A percentile compares a stretch with the other conserved stretches of the same genome.
Evolutionary conservation across 2,797 vertebrate genomes (phyloP).

Genomic region (Halcyon badia): DNA sequence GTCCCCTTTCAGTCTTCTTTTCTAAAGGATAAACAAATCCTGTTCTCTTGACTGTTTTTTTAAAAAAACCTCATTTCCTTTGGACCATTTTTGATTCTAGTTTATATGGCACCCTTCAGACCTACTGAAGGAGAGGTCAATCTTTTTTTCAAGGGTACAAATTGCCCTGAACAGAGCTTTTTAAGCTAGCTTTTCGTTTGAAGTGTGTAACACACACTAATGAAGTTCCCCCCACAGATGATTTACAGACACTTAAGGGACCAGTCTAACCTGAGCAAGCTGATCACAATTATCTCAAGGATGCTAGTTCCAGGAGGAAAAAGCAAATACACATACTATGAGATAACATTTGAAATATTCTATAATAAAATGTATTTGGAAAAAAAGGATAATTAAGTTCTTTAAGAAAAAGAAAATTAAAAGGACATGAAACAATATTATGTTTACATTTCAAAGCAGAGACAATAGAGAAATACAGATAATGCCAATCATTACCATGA

Average conservation of each 20-base stretch:
- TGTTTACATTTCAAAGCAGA: not conserved
- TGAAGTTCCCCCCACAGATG: not conserved
- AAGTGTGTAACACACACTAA: not conserved
- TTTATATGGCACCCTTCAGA: not conserved
- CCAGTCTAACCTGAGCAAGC: not conserved
- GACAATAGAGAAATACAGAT: not conserved
- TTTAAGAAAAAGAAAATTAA: not conserved
- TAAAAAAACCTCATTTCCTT: not conserved
- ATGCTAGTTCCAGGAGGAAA: not conserved
- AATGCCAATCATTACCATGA: not conserved
- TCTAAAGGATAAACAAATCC: not conserved
- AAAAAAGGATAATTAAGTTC: not conserved
- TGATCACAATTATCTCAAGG: not conserved
- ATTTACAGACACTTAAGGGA: not conserved
- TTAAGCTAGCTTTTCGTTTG: not conserved
- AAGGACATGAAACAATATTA: not conserved
- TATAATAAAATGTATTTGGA: not conserved
- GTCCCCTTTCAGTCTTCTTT: not conserved
- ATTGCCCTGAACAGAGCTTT: not conserved
- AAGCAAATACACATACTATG: not conserved
- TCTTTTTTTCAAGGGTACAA: not conserved
- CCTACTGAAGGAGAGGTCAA: not conserved
- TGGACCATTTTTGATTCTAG: not conserved
- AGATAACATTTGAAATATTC: not conserved
- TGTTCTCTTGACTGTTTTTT: fast-evolving